These are phyloP conservation scores for Drosophila sordidula DNA, from an alignment of 2,888 invertebrate species.

Conservation along the genomic window DNA sequence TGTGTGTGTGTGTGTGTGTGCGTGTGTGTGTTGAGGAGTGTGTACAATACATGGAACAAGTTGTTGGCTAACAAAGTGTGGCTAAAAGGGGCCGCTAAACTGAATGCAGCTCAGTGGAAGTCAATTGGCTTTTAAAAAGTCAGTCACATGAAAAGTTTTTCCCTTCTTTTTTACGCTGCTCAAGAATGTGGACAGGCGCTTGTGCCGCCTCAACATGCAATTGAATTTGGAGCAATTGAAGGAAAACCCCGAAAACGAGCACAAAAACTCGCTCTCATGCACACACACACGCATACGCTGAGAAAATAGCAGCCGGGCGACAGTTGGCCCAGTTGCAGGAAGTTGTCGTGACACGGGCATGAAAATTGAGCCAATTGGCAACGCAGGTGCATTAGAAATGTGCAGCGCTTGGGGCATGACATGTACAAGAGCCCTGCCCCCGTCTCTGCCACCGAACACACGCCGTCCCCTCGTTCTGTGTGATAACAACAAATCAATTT, in stretches of 20 bases:
- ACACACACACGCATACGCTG: constrained; percentile 5
- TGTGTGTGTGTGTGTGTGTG: constrained; percentile 2
- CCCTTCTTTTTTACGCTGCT: constrained; percentile 26
- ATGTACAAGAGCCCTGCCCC: constrained; percentile 19
- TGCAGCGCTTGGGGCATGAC: constrained; percentile 39
- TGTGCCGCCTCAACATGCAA: constrained; percentile 57
- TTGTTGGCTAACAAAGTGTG: constrained; percentile 29
- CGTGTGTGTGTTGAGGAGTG: not conserved
- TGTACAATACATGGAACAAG: constrained; percentile 16
- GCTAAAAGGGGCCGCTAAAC: constrained; percentile 37
- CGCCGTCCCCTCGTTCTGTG: constrained; percentile 22
- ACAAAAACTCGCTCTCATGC: constrained; percentile 23
- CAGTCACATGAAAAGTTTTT: constrained; percentile 71
- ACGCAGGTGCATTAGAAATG: constrained; percentile 76
- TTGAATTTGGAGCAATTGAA: constrained; percentile 72
- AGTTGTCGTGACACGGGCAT: constrained; percentile 67
- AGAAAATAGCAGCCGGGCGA: constrained; percentile 41
- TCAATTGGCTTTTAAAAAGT: constrained; percentile 78
- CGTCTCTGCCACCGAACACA: no score
- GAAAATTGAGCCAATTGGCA: constrained; percentile 76
- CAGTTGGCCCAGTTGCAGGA: constrained; percentile 76
- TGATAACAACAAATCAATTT: constrained; percentile 81
- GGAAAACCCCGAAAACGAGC: constrained; percentile 45
- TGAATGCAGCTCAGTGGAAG: constrained; percentile 51
- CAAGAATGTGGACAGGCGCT: constrained; percentile 56